A percentile compares a stretch with the other conserved stretches of the same genome.
Conservation (phyloP, 2,113 vertebrate genomes). For the Vanacampus margaritifer region DNA sequence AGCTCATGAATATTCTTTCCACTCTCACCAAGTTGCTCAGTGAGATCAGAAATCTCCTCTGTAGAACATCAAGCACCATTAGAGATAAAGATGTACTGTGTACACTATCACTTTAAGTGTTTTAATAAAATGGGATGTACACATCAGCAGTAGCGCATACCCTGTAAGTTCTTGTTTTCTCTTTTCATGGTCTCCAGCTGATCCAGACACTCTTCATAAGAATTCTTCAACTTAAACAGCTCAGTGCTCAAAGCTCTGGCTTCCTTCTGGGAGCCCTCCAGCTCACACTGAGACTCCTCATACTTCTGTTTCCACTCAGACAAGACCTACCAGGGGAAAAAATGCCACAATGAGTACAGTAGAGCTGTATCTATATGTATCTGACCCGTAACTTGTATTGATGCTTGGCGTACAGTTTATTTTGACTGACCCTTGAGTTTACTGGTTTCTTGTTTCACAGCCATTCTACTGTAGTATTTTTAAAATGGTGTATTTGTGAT, state of each 20-base stretch:
- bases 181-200: slow-evolving; percentile 74
- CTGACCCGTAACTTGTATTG: too few species aligned
- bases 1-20: slow-evolving; percentile 83
- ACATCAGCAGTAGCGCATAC: background rate
- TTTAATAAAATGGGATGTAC: background rate
- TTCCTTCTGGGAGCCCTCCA: slow-evolving; percentile 80
- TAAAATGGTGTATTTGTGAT: background rate
- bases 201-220: slow-evolving; percentile 71
- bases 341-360: background rate
- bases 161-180: slow-evolving; percentile 73
- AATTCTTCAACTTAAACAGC: slow-evolving; percentile 77
- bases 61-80: background rate
- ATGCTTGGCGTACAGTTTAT: background rate
- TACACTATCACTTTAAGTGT: background rate
- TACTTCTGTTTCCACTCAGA: slow-evolving; percentile 77
- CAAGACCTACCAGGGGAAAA: slow-evolving; percentile 51
- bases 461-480: background rate
- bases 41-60: slow-evolving; percentile 77
- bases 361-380: background rate
- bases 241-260: slow-evolving; percentile 77
- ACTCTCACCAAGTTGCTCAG: slow-evolving; percentile 79
- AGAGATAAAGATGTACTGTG: background rate
- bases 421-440: background rate
- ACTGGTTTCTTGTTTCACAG: background rate
- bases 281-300: slow-evolving; percentile 79